Percentiles rank a stretch among this genome's conserved stretches.
Evolutionary conservation across 2,113 vertebrate species (phyloP).

Genomic region (Barnardius zonarius): DNA sequence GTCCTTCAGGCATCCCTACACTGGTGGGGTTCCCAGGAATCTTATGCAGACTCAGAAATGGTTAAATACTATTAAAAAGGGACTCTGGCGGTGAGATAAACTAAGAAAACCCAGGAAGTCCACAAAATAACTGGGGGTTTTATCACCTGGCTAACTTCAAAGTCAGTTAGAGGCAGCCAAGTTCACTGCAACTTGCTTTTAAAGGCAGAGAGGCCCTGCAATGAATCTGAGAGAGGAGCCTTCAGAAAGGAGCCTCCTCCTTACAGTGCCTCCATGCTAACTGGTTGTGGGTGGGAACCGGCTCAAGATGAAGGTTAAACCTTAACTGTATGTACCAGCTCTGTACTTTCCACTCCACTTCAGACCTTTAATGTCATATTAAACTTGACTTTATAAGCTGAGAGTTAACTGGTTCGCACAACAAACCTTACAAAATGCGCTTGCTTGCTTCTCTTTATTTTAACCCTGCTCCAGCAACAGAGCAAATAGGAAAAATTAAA

Average conservation of each 20-base stretch:
- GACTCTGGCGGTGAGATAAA: not conserved
- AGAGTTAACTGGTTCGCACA: not conserved
- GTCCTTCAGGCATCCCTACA: not conserved
- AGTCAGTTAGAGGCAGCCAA: not conserved
- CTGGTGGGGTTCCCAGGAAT: not conserved
- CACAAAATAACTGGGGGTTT: not conserved
- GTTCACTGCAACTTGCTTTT: not conserved
- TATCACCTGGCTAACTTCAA: not conserved
- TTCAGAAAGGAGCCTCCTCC: not conserved
- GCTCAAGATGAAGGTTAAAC: not conserved
- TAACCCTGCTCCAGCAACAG: not conserved
- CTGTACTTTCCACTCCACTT: constrained; percentile 12
- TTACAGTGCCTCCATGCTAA: not conserved
- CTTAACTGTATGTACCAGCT: not conserved
- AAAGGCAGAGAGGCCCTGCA: not conserved
- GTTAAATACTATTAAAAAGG: not conserved
- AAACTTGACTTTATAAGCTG: not conserved
- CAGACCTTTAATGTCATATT: not conserved
- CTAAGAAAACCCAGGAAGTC: not conserved
- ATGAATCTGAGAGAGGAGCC: not conserved
- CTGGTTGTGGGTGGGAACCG: not conserved
- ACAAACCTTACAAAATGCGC: not conserved
- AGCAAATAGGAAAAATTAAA: not conserved
- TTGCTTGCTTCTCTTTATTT: not conserved
- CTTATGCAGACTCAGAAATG: not conserved